Conservation (phyloP, 2,113 vertebrate genomes). For the Taurulus bubalis region DNA sequence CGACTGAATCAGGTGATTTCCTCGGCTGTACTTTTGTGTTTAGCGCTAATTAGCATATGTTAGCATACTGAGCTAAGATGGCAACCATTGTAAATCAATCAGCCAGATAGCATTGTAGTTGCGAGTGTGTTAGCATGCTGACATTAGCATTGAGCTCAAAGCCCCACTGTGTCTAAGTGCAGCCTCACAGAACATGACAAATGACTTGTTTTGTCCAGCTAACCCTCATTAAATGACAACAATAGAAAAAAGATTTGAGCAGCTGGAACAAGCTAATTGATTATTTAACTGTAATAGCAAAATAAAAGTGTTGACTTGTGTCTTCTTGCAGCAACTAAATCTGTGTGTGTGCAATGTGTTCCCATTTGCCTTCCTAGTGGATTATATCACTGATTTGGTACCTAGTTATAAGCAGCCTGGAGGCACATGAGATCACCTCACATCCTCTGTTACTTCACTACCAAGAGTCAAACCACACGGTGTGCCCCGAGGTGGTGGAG, state of each 20-base stretch:
- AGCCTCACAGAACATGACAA: background rate
- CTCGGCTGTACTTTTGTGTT: background rate
- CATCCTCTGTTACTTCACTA: conserved; percentile 27
- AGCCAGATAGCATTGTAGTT: background rate
- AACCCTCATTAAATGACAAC: background rate
- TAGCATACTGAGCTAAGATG: background rate
- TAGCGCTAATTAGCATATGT: background rate
- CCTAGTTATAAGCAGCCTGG: conserved; percentile 14
- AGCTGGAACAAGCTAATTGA: background rate
- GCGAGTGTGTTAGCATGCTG: background rate
- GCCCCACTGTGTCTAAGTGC: background rate
- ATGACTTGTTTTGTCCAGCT: background rate
- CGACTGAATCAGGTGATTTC: background rate
- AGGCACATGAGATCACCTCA: conserved; percentile 33
- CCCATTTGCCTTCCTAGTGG: background rate
- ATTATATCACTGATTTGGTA: conserved; percentile 23
- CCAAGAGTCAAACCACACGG: background rate
- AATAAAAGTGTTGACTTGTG: background rate
- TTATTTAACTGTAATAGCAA: background rate
- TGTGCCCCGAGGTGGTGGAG: conserved; percentile 7
- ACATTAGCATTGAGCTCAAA: background rate
- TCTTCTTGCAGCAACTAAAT: background rate
- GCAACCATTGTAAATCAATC: background rate
- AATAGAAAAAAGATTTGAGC: background rate
- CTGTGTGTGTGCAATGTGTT: background rate